Conservation (phyloP, 2,113 vertebrate genomes). For the Talpa occidentalis region DNA sequence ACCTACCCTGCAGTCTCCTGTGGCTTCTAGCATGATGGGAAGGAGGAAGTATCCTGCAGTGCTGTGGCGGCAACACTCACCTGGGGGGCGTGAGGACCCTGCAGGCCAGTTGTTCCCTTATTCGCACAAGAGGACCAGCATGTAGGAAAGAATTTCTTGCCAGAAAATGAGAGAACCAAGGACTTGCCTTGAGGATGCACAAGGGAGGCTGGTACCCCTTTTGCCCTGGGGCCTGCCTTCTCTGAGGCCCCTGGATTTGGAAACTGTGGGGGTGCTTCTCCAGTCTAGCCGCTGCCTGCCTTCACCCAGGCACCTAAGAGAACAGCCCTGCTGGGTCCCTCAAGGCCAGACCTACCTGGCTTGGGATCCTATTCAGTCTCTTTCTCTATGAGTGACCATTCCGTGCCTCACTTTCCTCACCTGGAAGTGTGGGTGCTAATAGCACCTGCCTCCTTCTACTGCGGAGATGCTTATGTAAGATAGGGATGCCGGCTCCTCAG, state of each 20-base stretch:
- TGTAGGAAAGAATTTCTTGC: too few species aligned
- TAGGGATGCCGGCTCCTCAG: accelerated
- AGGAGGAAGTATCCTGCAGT: not conserved
- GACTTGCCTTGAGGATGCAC: too few species aligned
- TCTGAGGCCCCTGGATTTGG: not conserved
- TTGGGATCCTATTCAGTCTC: not conserved
- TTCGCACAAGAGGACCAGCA: too few species aligned
- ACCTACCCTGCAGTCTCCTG: not conserved
- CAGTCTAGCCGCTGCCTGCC: not conserved
- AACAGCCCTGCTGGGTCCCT: not conserved
- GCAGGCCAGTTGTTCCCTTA: too few species aligned
- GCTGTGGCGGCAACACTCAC: not conserved
- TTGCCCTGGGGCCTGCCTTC: accelerated
- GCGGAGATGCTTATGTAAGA: not conserved
- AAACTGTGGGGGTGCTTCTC: not conserved
- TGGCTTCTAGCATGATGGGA: accelerated
- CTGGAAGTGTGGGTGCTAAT: not conserved
- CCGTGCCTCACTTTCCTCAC: not conserved
- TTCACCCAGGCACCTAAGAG: not conserved
- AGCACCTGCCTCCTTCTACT: not conserved
- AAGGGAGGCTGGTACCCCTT: too few species aligned
- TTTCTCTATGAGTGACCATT: not conserved
- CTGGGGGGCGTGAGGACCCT: accelerated
- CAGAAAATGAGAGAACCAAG: not conserved
- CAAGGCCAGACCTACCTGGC: not conserved